Conservation (phyloP, 2,113 vertebrate genomes). For the Entomyzon cyanotis region DNA sequence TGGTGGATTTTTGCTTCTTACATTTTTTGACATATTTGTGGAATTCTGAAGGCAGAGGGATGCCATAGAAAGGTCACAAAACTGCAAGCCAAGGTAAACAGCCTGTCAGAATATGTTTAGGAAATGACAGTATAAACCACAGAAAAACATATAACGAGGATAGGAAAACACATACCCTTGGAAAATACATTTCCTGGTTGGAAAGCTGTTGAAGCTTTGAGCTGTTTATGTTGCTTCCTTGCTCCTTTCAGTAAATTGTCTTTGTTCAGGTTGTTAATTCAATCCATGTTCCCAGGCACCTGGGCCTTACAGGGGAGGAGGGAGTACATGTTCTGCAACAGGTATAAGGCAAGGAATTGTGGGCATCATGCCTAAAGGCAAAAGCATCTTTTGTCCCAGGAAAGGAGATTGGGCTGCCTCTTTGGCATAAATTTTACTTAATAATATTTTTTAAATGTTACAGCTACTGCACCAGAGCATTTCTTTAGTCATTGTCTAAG, state of each 20-base stretch:
- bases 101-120: constrained; percentile 5
- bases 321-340: background rate
- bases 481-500: background rate
- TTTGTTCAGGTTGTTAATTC: background rate
- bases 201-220: background rate
- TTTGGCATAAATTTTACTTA: background rate
- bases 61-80: background rate
- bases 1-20: background rate
- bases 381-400: background rate
- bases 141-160: background rate
- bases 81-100: constrained; percentile 26
- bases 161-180: background rate
- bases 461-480: background rate
- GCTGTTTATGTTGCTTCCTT: background rate
- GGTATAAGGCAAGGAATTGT: background rate
- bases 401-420: background rate
- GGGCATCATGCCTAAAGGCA: background rate
- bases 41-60: background rate
- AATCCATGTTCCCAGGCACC: background rate
- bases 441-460: background rate
- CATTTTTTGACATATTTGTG: background rate
- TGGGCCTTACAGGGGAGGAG: background rate
- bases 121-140: constrained; percentile 11
- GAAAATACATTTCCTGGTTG: background rate
- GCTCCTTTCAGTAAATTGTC: background rate